Conservation (phyloP, 1,140 invertebrate genomes). For the Leptopilina boulardi region DNA sequence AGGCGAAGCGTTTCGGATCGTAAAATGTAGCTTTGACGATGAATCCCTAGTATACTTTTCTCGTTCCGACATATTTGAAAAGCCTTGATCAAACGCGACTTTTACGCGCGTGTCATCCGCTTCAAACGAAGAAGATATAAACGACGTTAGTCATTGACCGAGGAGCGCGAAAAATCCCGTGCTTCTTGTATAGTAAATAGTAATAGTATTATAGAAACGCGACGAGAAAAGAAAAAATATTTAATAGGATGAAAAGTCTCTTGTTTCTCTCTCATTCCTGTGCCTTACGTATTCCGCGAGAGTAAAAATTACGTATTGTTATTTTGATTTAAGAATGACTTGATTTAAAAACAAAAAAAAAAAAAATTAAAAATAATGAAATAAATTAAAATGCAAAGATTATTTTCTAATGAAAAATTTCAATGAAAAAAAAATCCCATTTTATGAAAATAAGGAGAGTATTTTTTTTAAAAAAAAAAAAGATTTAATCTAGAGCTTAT, state of each 20-base stretch:
- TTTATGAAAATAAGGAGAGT: not conserved
- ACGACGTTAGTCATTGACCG: conserved; percentile 61
- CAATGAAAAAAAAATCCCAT: no score
- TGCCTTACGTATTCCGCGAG: not conserved
- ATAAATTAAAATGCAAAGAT: not conserved
- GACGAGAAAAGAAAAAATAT: conserved; percentile 13
- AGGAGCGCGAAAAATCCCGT: conserved; percentile 12
- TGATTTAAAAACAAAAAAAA: not conserved
- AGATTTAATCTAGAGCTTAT: conserved; percentile 25
- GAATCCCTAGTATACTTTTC: conserved; percentile 72
- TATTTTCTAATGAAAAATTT: not conserved
- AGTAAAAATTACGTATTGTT: conserved; percentile 38
- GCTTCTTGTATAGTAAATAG: not conserved
- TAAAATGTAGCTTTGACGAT: conserved; percentile 74
- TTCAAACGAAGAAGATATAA: conserved; percentile 68
- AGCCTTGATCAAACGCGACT: conserved; percentile 66
- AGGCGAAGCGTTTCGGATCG: conserved; percentile 57
- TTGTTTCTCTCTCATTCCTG: conserved; percentile 20
- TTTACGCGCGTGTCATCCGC: conserved; percentile 66
- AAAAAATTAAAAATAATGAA: not conserved
- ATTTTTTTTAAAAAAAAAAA: not conserved
- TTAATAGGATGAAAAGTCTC: conserved; percentile 18
- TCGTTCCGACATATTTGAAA: conserved; percentile 68
- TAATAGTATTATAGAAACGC: not conserved
- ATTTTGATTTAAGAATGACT: conserved; percentile 28